Evolutionary conservation across 2,888 invertebrate genomes (phyloP).

Genomic region (Erebia ligea): DNA sequence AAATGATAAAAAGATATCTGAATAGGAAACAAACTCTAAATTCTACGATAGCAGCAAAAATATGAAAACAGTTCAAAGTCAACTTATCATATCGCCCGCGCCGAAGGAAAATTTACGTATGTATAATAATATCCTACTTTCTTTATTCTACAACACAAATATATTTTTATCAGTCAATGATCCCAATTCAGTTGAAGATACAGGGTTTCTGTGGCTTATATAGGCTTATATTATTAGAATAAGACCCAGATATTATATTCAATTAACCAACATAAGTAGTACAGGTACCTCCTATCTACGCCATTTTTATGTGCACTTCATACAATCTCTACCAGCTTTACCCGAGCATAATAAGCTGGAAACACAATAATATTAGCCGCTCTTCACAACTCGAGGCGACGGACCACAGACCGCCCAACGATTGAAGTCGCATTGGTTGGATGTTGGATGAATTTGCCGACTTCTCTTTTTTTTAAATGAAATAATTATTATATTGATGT

Average conservation of each 20-base stretch:
- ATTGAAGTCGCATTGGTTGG: no score
- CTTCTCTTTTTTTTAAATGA: no score
- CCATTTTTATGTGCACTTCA: neutral
- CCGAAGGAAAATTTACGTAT: constrained; percentile 29
- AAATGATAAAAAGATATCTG: neutral
- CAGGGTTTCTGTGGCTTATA: constrained; percentile 20
- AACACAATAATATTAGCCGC: no score
- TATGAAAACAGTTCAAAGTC: constrained; percentile 23
- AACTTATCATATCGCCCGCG: constrained; percentile 20
- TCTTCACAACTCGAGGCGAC: no score
- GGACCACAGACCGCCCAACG: no score
- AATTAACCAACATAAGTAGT: neutral
- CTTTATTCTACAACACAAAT: constrained; percentile 44
- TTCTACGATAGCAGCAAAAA: constrained; percentile 12
- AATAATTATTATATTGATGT: no score
- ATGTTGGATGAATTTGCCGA: no score
- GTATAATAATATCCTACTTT: constrained; percentile 39
- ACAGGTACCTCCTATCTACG: neutral
- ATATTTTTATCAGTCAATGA: constrained; percentile 53
- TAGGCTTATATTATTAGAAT: constrained; percentile 1
- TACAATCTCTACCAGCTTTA: neutral
- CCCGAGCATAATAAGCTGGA: neutral
- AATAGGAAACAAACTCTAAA: neutral
- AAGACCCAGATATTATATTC: neutral
- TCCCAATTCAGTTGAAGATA: constrained; percentile 45